Conservation (phyloP, 2,113 vertebrate species). For the Picathartes gymnocephalus region DNA sequence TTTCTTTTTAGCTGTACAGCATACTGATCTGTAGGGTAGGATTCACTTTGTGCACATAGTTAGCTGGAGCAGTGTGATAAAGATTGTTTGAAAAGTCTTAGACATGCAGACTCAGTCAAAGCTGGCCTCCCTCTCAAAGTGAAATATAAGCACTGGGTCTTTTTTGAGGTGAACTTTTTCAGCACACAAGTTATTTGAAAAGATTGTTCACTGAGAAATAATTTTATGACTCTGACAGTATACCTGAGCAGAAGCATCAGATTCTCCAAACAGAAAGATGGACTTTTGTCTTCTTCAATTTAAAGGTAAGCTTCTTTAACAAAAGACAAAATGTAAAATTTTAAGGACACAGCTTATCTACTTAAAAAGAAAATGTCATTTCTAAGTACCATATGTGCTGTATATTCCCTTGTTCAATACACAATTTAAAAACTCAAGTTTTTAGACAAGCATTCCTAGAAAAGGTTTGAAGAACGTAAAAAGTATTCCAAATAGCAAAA, state of each 20-base stretch:
- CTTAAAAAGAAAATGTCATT: not conserved
- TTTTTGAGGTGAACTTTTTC: not conserved
- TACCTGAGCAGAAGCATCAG: not conserved
- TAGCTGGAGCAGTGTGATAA: not conserved
- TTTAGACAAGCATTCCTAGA: not conserved
- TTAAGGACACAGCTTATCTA: not conserved
- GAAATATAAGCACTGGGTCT: not conserved
- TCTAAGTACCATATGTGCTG: not conserved
- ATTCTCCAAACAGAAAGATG: not conserved
- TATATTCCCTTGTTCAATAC: not conserved
- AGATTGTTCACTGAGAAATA: not conserved
- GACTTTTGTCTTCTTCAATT: not conserved
- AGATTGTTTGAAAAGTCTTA: not conserved
- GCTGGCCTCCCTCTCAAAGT: not conserved
- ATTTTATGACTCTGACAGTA: not conserved
- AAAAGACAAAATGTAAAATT: not conserved
- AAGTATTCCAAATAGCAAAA: not conserved
- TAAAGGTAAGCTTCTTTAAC: not conserved
- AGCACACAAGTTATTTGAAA: not conserved
- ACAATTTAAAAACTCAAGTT: not conserved
- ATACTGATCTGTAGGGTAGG: not conserved
- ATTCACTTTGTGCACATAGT: not conserved
- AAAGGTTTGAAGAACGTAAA: not conserved
- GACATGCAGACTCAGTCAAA: not conserved
- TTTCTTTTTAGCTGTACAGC: conserved; percentile 1